Evolutionary conservation across 2,797 vertebrate species (phyloP).

Genomic region (Triplophysa bombifrons): DNA sequence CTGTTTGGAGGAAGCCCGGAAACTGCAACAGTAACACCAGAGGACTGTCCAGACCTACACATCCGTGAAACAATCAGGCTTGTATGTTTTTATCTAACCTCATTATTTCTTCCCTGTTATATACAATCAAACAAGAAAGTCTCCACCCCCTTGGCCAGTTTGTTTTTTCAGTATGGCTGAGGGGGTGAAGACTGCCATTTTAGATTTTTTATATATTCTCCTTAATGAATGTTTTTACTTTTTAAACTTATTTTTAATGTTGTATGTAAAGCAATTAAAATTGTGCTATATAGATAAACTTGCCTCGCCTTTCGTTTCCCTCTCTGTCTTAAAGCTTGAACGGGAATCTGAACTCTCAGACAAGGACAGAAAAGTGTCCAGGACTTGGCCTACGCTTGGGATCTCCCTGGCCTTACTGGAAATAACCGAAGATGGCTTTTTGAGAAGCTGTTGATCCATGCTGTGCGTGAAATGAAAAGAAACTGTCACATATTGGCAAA

Average conservation of each 20-base stretch:
- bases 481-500: too few species aligned
- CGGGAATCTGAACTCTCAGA: slow-evolving; percentile 38
- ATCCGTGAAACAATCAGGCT: slow-evolving; percentile 38
- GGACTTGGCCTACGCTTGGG: slow-evolving; percentile 43
- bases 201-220: too few species aligned
- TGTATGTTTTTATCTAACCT: slow-evolving; percentile 28
- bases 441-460: slow-evolving; percentile 52
- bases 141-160: too few species aligned
- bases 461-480: slow-evolving; percentile 15
- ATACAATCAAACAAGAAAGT: too few species aligned
- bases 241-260: too few species aligned
- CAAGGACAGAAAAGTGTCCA: slow-evolving; percentile 29
- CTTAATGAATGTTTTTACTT: too few species aligned
- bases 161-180: too few species aligned
- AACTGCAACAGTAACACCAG: slow-evolving; percentile 28
- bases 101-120: too few species aligned
- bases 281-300: too few species aligned
- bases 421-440: slow-evolving; percentile 53
- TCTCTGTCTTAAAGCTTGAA: slow-evolving; percentile 40
- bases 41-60: slow-evolving; percentile 42
- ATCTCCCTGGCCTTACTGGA: slow-evolving; percentile 47
- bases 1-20: slow-evolving; percentile 35
- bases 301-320: too few species aligned
- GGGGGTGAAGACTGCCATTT: too few species aligned
- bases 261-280: too few species aligned